phyloP scores from a whole-genome alignment of 2,888 invertebrate species.

The Amaurobius ferox region DNA sequence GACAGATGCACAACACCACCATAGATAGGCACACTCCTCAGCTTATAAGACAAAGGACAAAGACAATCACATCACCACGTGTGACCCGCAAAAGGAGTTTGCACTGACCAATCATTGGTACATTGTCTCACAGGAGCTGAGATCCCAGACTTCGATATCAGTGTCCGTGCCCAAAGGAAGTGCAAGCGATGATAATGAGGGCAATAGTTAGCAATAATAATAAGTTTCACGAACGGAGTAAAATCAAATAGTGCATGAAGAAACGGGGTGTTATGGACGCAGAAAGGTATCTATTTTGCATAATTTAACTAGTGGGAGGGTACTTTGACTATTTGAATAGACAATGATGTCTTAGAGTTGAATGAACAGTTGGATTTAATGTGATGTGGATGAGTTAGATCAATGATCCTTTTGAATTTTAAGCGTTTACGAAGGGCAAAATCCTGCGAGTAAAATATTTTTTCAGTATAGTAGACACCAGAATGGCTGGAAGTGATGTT shows the following conservation, averaged over 20 bases:
- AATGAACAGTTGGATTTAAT: too few relatives aligned
- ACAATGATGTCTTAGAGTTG: neutral
- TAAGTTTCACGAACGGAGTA: constrained; percentile 22
- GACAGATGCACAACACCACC: too few relatives aligned
- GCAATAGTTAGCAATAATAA: constrained; percentile 31
- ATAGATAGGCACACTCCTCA: neutral
- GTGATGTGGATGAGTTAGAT: too few relatives aligned
- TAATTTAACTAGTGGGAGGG: neutral
- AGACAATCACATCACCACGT: constrained; percentile 23
- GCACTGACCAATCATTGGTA: neutral
- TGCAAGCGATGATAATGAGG: constrained; percentile 5
- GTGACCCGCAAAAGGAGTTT: constrained; percentile 49
- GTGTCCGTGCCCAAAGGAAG: constrained; percentile 17
- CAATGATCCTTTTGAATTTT: too few relatives aligned
- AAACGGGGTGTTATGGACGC: neutral
- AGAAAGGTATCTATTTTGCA: neutral
- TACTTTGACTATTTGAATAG: neutral
- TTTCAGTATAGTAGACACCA: too few relatives aligned
- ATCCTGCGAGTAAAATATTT: too few relatives aligned
- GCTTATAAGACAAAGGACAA: neutral
- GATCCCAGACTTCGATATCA: constrained; percentile 25
- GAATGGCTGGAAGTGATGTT: too few relatives aligned
- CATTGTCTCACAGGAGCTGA: constrained; percentile 25
- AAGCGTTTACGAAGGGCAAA: too few relatives aligned
- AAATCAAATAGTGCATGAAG: constrained; percentile 56